These are phyloP conservation scores for Drosophila punjabiensis DNA, from an alignment of 1,140 invertebrate genomes.

Conservation along the genomic window DNA sequence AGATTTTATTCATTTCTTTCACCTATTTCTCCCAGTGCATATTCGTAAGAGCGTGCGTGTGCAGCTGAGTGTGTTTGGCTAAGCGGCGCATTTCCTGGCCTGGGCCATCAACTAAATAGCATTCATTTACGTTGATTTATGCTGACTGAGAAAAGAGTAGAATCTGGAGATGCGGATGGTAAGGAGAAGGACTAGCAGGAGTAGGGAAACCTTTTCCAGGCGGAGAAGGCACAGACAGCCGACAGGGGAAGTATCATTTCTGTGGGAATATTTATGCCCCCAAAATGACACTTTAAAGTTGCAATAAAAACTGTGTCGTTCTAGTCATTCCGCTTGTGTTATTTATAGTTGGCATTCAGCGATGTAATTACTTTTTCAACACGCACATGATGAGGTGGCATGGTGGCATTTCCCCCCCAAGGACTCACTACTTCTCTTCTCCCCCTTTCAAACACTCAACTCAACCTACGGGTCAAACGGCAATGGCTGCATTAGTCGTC, in stretches of 20 bases:
- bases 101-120: conserved; percentile 81
- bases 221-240: background rate
- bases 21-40: conserved; percentile 11
- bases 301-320: conserved; percentile 71
- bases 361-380: conserved; percentile 82
- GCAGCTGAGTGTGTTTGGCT: conserved; percentile 55
- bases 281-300: conserved; percentile 78
- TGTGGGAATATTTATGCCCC: conserved; percentile 69
- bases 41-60: conserved; percentile 23
- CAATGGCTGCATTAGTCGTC: conserved; percentile 72
- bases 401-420: background rate
- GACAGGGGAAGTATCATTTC: conserved; percentile 27
- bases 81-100: conserved; percentile 81
- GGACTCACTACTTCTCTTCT: too few relatives aligned
- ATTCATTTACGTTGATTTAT: conserved; percentile 85
- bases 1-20: background rate
- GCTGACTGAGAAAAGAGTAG: conserved; percentile 56
- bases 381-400: conserved; percentile 63
- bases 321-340: conserved; percentile 42
- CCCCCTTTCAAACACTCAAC: background rate
- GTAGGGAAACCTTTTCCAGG: background rate
- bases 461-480: conserved; percentile 60
- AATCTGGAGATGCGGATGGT: conserved; percentile 24
- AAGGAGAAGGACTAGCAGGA: background rate
- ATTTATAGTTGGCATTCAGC: conserved; percentile 75